Conservation (phyloP, 64 coral and sea anemone genomes). For the Actinia equina region DNA sequence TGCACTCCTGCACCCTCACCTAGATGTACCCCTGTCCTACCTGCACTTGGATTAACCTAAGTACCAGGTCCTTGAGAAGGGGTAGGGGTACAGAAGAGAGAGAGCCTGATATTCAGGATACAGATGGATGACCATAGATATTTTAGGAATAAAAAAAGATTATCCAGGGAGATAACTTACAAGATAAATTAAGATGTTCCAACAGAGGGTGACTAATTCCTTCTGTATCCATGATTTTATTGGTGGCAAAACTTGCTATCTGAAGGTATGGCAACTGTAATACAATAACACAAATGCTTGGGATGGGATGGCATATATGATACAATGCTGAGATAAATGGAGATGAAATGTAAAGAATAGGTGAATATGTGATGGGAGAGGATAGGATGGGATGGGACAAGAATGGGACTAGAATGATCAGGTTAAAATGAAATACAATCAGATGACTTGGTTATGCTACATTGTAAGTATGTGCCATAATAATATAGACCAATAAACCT, state of each 20-base stretch:
- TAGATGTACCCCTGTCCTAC: too few relatives aligned
- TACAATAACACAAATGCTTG: not conserved
- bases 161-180: conserved; percentile 41
- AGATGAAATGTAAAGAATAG: not conserved
- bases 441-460: too few relatives aligned
- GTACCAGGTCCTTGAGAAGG: too few relatives aligned
- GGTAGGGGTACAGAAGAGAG: too few relatives aligned
- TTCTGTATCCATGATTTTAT: conserved; percentile 91
- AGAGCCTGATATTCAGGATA: too few relatives aligned
- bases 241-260: conserved; percentile 95
- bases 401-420: not conserved
- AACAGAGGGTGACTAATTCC: conserved; percentile 89
- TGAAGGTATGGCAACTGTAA: conserved; percentile 91
- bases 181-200: conserved; percentile 88
- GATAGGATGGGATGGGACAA: not conserved
- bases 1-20: too few relatives aligned
- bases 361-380: not conserved
- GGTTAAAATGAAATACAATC: too few relatives aligned
- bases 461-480: too few relatives aligned
- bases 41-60: too few relatives aligned
- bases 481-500: too few relatives aligned
- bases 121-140: too few relatives aligned
- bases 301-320: not conserved
- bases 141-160: not conserved
- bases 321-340: not conserved